Conservation (phyloP, 2,888 invertebrate genomes). For the Lampropteryx suffumata region DNA sequence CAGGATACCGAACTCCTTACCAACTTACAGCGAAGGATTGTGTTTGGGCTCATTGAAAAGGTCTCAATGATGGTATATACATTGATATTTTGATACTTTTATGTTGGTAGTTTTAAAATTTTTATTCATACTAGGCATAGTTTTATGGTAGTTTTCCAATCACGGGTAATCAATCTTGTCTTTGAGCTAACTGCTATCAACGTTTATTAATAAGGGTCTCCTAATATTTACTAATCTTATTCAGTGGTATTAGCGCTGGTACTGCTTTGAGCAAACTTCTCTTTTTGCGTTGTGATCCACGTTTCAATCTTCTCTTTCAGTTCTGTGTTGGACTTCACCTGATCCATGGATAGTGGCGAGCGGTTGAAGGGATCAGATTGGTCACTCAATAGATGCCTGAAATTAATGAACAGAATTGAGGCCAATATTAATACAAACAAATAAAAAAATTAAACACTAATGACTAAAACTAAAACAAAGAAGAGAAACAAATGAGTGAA, state of each 20-base stretch:
- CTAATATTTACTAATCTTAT: constrained; percentile 29
- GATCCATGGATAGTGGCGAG: constrained; percentile 96
- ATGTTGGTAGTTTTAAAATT: no score
- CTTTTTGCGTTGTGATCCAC: constrained; percentile 88
- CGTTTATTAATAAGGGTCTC: constrained; percentile 22
- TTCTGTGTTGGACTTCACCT: constrained; percentile 90
- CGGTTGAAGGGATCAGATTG: constrained; percentile 98
- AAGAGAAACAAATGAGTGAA: no score
- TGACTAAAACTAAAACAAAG: no score
- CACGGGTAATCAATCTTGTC: not conserved
- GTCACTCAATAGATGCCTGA: constrained; percentile 93
- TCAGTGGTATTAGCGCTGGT: constrained; percentile 37
- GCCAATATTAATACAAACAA: no score
- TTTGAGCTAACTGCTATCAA: constrained; percentile 1
- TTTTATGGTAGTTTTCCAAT: not conserved
- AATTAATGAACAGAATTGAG: not conserved
- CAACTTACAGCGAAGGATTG: no score
- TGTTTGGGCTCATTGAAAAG: no score
- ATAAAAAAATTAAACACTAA: no score
- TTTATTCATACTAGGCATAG: no score
- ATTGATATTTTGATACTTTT: no score
- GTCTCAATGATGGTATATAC: no score
- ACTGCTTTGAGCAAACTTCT: constrained; percentile 53
- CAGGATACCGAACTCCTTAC: no score
- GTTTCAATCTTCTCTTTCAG: constrained; percentile 89